These are phyloP conservation scores for Peromyscus leucopus DNA, from an alignment of 2,113 vertebrate genomes.

Conservation along the genomic window DNA sequence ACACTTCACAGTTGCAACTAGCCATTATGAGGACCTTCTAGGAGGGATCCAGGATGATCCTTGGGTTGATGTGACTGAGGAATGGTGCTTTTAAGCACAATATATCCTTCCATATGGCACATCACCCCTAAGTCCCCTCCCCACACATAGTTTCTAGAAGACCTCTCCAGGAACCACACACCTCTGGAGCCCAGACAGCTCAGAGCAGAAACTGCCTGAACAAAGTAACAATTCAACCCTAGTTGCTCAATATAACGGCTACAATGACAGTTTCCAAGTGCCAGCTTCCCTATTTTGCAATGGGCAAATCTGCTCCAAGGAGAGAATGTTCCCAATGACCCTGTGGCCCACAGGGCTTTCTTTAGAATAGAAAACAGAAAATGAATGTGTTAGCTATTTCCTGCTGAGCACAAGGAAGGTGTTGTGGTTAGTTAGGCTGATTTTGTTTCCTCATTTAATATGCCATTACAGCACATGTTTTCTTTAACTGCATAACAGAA, in stretches of 20 bases:
- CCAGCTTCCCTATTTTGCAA: constrained; percentile 83
- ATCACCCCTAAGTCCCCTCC: not conserved
- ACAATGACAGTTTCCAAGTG: constrained; percentile 76
- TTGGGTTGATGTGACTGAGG: not conserved
- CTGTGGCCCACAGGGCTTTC: constrained; percentile 76
- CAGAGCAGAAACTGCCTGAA: constrained; percentile 66
- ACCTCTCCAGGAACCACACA: constrained; percentile 38
- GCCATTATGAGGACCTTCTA: not conserved
- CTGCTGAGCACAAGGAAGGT: constrained; percentile 83
- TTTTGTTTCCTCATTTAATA: constrained; percentile 84
- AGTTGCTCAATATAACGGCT: constrained; percentile 75
- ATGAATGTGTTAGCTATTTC: constrained; percentile 80
- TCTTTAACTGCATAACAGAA: constrained; percentile 69
- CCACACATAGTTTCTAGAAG: not conserved
- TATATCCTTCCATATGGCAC: not conserved
- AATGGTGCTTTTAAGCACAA: not conserved
- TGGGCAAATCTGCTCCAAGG: constrained; percentile 74
- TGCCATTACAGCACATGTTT: constrained; percentile 62
- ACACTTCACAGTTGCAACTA: constrained; percentile 34
- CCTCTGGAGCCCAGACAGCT: constrained; percentile 43
- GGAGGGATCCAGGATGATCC: not conserved
- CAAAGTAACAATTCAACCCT: constrained; percentile 79
- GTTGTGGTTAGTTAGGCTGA: constrained; percentile 81
- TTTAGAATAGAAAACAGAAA: constrained; percentile 82
- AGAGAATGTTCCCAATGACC: constrained; percentile 78